These are phyloP conservation scores for Mylabris sibirica DNA, from an alignment of 2,888 invertebrate species.

Conservation along the genomic window DNA sequence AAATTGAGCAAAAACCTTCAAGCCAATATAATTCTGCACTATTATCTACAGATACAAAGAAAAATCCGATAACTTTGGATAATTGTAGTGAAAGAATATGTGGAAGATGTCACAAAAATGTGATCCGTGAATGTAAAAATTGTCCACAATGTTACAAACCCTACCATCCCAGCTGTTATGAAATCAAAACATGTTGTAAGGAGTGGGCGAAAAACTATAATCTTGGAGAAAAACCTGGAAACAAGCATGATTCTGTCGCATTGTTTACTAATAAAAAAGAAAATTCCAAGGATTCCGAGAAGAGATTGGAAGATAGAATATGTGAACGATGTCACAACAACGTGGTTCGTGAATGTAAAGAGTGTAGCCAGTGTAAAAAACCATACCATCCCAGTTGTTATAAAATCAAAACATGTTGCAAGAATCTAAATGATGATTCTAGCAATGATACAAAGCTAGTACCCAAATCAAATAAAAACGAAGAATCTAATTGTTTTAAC, in stretches of 20 bases:
- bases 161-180: background rate
- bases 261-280: too few species aligned
- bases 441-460: background rate
- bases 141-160: background rate
- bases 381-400: background rate
- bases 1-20: background rate
- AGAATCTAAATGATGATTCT: background rate
- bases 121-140: background rate
- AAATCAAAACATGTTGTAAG: background rate
- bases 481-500: too few species aligned
- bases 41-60: background rate
- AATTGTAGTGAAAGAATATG: background rate
- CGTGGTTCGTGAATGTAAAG: background rate
- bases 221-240: background rate
- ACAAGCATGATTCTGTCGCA: too few species aligned
- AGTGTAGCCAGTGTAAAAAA: background rate
- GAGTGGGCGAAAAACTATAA: background rate
- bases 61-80: background rate
- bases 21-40: too few species aligned
- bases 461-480: too few species aligned
- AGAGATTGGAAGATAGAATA: background rate
- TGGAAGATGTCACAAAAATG: background rate
- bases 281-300: too few species aligned
- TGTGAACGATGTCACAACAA: background rate
- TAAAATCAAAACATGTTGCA: background rate